phyloP scores from a whole-genome alignment of 2,113 vertebrate genomes.

The Petrocephalus microphthalmus region DNA sequence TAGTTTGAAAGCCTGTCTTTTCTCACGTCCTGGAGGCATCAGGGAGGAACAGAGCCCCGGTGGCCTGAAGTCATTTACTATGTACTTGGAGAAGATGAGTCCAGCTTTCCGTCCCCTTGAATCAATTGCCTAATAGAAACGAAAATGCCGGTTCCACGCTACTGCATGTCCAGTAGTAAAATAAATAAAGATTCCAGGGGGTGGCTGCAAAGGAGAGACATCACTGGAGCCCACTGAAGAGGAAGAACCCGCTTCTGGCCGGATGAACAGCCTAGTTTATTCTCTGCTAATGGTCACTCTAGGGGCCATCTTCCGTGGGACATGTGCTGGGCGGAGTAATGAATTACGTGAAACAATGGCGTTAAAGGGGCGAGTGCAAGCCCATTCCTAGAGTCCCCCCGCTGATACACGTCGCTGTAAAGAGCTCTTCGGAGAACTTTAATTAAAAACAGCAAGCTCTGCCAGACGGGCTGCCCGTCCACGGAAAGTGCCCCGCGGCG shows the following conservation, averaged over 20 bases:
- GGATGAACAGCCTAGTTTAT: not conserved
- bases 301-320: not conserved
- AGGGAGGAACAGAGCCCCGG: not conserved
- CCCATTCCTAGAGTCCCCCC: not conserved
- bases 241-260: not conserved
- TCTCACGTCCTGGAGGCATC: not conserved
- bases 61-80: not conserved
- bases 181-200: not conserved
- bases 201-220: not conserved
- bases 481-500: not conserved
- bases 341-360: not conserved
- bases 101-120: not conserved
- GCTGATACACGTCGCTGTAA: not conserved
- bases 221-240: not conserved
- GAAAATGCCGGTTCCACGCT: not conserved
- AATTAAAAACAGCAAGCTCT: not conserved
- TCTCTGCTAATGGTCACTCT: not conserved
- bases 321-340: not conserved
- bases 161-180: not conserved
- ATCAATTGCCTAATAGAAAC: not conserved
- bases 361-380: not conserved
- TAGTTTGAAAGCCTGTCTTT: not conserved
- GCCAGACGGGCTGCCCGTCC: not conserved
- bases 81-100: not conserved
- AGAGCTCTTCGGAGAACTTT: not conserved